phyloP scores from a whole-genome alignment of 2,888 invertebrate genomes.

The Drosophila kuntzei region DNA sequence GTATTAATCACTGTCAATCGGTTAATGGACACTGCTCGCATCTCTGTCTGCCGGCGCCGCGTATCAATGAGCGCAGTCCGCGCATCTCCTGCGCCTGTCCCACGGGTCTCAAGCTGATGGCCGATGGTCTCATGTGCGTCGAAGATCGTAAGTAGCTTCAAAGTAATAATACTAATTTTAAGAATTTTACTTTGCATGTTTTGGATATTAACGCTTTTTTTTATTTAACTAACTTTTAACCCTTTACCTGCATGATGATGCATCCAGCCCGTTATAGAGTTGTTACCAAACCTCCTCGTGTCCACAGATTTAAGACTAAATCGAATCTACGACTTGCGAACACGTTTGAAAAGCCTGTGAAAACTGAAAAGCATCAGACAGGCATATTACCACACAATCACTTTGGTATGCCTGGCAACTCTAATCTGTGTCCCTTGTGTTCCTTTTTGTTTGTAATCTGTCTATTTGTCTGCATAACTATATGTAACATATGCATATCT shows the following conservation, averaged over 20 bases:
- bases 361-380: constrained; percentile 21
- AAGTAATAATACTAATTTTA: neutral
- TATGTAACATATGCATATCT: neutral
- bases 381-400: constrained; percentile 17
- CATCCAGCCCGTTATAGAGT: constrained; percentile 38
- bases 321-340: constrained; percentile 32
- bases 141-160: constrained; percentile 91
- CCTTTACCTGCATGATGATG: constrained; percentile 17
- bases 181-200: constrained; percentile 26
- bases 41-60: constrained; percentile 95
- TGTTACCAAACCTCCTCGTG: constrained; percentile 41
- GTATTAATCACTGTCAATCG: constrained; percentile 95
- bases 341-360: constrained; percentile 15
- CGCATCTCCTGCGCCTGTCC: constrained; percentile 96
- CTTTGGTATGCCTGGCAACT: constrained; percentile 42
- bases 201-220: constrained; percentile 27
- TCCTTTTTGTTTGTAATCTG: neutral
- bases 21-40: constrained; percentile 96
- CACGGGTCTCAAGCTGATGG: constrained; percentile 91
- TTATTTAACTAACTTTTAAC: constrained; percentile 22
- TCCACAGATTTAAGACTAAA: constrained; percentile 34
- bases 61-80: constrained; percentile 91
- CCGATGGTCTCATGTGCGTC: constrained; percentile 94
- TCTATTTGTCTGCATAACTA: constrained; percentile 1
- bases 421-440: neutral